Evolutionary conservation across 2,797 vertebrate species (phyloP).

Genomic region (Hydrocynus forskahlii): DNA sequence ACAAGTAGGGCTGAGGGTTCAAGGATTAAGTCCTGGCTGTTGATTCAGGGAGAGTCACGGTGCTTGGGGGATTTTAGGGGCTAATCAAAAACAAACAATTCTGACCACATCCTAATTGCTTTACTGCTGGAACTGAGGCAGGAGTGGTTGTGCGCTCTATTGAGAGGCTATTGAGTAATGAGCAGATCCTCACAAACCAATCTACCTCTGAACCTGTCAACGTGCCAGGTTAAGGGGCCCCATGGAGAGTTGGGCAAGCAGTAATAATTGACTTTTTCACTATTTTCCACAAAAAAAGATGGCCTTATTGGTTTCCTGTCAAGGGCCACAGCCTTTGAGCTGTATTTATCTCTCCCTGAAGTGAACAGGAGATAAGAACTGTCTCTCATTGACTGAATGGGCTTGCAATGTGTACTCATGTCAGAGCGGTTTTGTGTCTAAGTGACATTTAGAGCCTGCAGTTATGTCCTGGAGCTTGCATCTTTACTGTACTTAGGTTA

Average conservation of each 20-base stretch:
- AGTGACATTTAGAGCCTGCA: slow-evolving; percentile 43
- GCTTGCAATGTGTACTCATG: slow-evolving; percentile 41
- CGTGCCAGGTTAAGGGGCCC: slow-evolving; percentile 34
- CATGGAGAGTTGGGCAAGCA: slow-evolving; percentile 56
- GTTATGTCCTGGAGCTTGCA: slow-evolving; percentile 19
- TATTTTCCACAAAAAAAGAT: slow-evolving; percentile 55
- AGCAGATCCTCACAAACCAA: slow-evolving; percentile 40
- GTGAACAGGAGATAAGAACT: slow-evolving; percentile 68
- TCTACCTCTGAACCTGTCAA: slow-evolving; percentile 40
- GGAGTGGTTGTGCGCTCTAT: slow-evolving; percentile 33
- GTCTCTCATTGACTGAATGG: slow-evolving; percentile 51
- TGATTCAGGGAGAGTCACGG: slow-evolving; percentile 32
- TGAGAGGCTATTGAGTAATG: slow-evolving; percentile 32
- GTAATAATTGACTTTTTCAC: slow-evolving; percentile 65
- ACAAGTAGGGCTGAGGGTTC: slow-evolving; percentile 16
- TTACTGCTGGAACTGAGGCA: slow-evolving; percentile 38
- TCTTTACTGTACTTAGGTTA: slow-evolving; percentile 34
- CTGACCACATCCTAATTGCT: slow-evolving; percentile 27
- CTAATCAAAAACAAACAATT: slow-evolving; percentile 36
- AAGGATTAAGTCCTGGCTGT: slow-evolving; percentile 23
- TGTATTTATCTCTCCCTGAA: slow-evolving; percentile 39
- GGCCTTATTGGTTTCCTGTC: slow-evolving; percentile 72
- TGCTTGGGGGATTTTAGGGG: background rate
- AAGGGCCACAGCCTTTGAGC: slow-evolving; percentile 62
- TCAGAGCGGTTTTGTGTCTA: slow-evolving; percentile 41